Base-by-base conservation (phyloP, 1,140 invertebrate species). In the Microplitis demolitor region DNA sequence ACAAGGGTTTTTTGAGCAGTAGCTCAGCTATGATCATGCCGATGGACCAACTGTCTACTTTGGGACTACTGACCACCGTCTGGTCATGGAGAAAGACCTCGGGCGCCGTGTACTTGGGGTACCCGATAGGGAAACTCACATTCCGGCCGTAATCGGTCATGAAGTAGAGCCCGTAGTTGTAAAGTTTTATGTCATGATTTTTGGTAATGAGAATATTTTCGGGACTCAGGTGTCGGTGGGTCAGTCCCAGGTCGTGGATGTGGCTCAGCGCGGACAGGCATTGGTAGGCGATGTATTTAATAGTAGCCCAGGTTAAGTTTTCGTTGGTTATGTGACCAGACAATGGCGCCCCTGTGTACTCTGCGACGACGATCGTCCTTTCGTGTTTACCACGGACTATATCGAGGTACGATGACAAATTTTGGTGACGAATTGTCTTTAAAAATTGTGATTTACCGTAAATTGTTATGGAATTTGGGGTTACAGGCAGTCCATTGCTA, bases 401-500 rank as follows among this genome's bases (percentile, higher is more conserved):
- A 87, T 98, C 96, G 8, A 99, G 86, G 88, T 98, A 98, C 72
- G 92, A 90, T 78, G 95, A 96, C 45, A 99, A 88, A 89, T 95
- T 90, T 6, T 91, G 90, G 87, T 97, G 95, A 71, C 91, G 87
- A 58, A 98, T 87, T 0, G 91, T 92, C 82, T 95, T 95, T 2
- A 98, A 87, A 61, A 91, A 88, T 82, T 97, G 96, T 66, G 97
- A 94, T 80, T 92, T 90, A 14, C 97, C 97, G 67, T 97, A 89
- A 80, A 99, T 97, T 70, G 94, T 94, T 68, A 98, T 97, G 0
- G 97, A 98, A 87, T 98, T 98, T 16, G 97, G 97, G 3, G 97
- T 99, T 9, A 98, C 87, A 0, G 97, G 97, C 39, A 99, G 87
- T 13, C 97, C 97, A 89, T 99, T 98, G 69, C 94, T 96, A 6